phyloP scores from a whole-genome alignment of 2,113 vertebrate genomes.

The Albula goreensis region DNA sequence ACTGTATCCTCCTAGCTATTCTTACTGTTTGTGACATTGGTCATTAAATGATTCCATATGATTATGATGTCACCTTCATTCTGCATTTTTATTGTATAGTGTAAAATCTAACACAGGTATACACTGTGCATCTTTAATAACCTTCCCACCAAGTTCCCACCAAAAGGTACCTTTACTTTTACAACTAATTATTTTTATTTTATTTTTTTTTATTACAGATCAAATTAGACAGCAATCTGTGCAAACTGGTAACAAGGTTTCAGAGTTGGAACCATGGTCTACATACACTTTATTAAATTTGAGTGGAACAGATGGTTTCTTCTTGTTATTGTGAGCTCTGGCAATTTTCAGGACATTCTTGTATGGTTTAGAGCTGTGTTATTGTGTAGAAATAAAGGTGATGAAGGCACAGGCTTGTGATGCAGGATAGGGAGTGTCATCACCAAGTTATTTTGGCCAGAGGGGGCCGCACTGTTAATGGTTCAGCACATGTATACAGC shows the following conservation, averaged over 20 bases:
- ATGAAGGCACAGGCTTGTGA: not conserved
- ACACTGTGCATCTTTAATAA: not conserved
- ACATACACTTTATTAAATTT: not conserved
- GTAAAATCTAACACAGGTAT: not conserved
- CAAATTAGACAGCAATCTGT: constrained; percentile 1
- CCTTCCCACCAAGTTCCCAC: not conserved
- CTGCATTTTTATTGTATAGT: not conserved
- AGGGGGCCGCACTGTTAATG: not conserved
- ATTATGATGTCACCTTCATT: not conserved
- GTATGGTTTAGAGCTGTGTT: not conserved
- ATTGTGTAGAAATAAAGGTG: not conserved
- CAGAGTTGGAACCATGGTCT: not conserved
- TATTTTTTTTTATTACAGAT: no score
- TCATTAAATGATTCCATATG: not conserved
- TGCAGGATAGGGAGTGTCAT: not conserved
- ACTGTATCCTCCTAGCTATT: not conserved
- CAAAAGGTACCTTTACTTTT: constrained; percentile 2
- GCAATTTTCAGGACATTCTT: not conserved
- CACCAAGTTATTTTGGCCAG: not conserved
- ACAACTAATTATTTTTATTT: no score
- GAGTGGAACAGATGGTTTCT: constrained; percentile 12
- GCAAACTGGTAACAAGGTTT: not conserved
- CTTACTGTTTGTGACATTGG: not conserved
- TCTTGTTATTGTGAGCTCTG: not conserved
- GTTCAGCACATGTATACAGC: not conserved